These are phyloP conservation scores for Agrilus cyanescens DNA, from an alignment of 2,888 invertebrate genomes.

Conservation along the genomic window DNA sequence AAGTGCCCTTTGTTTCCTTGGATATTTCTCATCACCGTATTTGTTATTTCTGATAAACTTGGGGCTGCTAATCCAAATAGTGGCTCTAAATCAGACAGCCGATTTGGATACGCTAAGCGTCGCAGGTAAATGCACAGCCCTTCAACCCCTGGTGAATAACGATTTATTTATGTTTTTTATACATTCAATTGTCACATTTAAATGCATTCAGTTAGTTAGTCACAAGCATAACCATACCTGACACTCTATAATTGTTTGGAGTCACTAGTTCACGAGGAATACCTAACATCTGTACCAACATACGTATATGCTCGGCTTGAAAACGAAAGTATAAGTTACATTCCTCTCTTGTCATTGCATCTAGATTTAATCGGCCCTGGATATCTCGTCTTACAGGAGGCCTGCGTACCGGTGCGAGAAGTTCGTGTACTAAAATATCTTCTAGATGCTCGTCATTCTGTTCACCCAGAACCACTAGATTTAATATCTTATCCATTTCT, in stretches of 20 bases:
- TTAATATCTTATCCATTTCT: conserved; percentile 7
- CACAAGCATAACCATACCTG: too few relatives aligned
- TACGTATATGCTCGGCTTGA: background rate
- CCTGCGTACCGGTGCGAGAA: too few relatives aligned
- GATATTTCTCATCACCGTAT: background rate
- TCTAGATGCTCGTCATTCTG: background rate
- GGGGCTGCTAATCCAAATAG: background rate
- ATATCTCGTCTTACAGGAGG: background rate
- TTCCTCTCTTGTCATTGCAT: background rate
- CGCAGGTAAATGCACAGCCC: background rate
- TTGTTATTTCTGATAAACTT: background rate
- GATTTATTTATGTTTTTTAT: background rate
- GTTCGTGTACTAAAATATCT: background rate
- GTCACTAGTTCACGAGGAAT: background rate
- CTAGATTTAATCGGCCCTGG: background rate
- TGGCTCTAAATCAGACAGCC: background rate
- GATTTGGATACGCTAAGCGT: conserved; percentile 1
- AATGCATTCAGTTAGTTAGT: too few relatives aligned
- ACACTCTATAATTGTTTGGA: background rate
- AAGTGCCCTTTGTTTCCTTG: background rate
- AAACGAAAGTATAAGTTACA: background rate
- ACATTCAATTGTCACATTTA: background rate
- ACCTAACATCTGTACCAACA: background rate
- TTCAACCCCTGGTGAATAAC: background rate
- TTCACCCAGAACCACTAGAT: conserved; percentile 2